These are phyloP conservation scores for Brachystomella parvula DNA, from an alignment of 1,140 invertebrate genomes.

Conservation along the genomic window DNA sequence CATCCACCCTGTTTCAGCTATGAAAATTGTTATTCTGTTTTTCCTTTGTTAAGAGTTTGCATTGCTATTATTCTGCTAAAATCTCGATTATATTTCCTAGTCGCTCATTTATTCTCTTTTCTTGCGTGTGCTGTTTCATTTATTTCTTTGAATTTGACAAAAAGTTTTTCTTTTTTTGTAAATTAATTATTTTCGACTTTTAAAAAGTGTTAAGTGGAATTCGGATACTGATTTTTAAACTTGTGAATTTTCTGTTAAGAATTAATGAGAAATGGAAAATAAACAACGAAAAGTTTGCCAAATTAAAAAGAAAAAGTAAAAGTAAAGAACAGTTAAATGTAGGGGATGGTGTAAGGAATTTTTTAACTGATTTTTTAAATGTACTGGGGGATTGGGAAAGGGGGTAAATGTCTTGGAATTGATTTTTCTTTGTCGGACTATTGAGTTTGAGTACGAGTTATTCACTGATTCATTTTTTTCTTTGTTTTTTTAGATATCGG, in stretches of 20 bases:
- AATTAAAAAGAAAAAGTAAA: not conserved
- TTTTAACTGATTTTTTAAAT: no score
- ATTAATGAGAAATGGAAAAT: no score
- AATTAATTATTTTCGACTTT: not conserved
- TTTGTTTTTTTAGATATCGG: constrained; percentile 52
- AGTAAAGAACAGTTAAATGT: not conserved
- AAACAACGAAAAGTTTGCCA: not conserved
- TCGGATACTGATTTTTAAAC: not conserved
- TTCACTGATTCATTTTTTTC: not conserved
- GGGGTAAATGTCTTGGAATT: not conserved
- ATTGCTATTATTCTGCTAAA: constrained; percentile 3
- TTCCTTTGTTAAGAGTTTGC: not conserved
- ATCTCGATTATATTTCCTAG: not conserved
- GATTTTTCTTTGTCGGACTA: constrained; percentile 1
- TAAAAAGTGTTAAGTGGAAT: not conserved
- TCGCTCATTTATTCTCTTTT: no score
- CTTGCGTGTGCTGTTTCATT: no score
- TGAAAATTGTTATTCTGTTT: not conserved
- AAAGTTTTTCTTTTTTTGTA: no score
- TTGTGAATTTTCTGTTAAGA: not conserved
- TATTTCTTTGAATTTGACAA: no score
- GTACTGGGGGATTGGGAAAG: no score
- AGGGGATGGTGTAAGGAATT: not conserved
- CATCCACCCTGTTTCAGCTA: not conserved
- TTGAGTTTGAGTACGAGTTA: constrained; percentile 1